Percentiles rank a stretch among this genome's conserved stretches.
Conservation (phyloP, 2,888 invertebrate genomes). For the Laothoe populi region DNA sequence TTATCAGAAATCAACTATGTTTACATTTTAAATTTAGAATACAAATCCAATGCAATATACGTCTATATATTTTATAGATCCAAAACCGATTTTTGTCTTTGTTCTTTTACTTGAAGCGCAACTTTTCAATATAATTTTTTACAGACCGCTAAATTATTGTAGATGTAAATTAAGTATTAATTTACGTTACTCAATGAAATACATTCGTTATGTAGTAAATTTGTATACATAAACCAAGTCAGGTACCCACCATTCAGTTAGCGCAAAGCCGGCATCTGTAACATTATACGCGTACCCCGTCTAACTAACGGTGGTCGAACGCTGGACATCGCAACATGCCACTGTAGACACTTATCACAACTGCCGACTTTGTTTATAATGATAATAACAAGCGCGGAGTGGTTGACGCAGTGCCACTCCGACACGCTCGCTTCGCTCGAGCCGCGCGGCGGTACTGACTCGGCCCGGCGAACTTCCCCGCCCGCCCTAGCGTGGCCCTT, state of each 20-base stretch:
- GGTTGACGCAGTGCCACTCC: background rate
- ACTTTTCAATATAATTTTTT: background rate
- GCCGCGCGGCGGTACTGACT: conserved; percentile 44
- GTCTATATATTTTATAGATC: background rate
- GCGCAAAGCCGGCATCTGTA: conserved; percentile 41
- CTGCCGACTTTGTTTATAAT: conserved; percentile 14
- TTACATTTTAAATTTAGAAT: background rate
- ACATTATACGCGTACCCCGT: conserved; percentile 36
- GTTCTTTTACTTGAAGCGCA: background rate
- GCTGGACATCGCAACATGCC: conserved; percentile 54
- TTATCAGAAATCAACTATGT: background rate
- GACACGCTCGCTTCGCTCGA: conserved; percentile 36
- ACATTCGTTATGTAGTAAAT: too few relatives aligned
- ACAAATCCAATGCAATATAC: background rate
- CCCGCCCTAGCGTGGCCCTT: conserved; percentile 72
- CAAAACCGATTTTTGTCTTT: background rate
- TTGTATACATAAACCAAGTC: conserved; percentile 36
- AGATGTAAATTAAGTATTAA: too few relatives aligned
- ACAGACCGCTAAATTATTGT: background rate
- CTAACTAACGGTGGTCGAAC: conserved; percentile 33
- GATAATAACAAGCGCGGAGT: conserved; percentile 6
- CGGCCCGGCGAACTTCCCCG: conserved; percentile 64
- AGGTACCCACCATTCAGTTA: conserved; percentile 54
- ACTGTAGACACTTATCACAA: conserved; percentile 20
- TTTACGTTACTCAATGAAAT: too few relatives aligned